Base-by-base conservation (phyloP, 2,797 vertebrate genomes). In the Thunnus albacares region DNA sequence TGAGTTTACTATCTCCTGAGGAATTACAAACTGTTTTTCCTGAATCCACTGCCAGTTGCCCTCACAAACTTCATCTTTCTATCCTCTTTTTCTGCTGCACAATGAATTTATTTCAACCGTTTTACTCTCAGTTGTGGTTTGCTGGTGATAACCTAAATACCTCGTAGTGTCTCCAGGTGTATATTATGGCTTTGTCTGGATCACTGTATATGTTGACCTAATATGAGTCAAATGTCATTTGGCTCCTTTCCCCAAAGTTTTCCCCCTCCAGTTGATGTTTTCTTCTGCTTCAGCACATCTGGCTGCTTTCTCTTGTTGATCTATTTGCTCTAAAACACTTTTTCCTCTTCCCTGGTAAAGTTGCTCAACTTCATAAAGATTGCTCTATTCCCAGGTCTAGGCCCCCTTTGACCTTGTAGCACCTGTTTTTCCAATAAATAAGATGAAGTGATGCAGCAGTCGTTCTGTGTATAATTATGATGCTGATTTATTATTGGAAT, bases 201-300 rank as follows among this genome's bases (percentile, higher is more conserved):
- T 58, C 9, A 68, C 61, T 69, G 17, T 61, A 59, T 33, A 38
- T 30, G n/a, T 56, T 71, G 17, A 59, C 70, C 18, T 55, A 63
- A 57, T 49, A 79, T 71, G 61, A 83, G 47, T 82, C 56, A 79
- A 87, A 79, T 80, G 69, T 24, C 60, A 38, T 76, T 71, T 82
- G 61, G 75, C 51, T 69, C 22, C 35, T 59, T 77, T 18, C 43
- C 15, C 18, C 5, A 26, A 33, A n/a, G n/a, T 73, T 82, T 70
- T 66, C 41, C 47, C 47, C 7, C 47, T 67, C 30, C 55, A 73
- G 47, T 26, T 65, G 28, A 57, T 82, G 63, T 63, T 38, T 68
- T 28, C 6, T 75, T 65, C 47, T 67, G 51, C 64, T 73, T n/a
- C 38, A 71, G 43, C 55, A 67, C 70, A 86, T 84, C 77, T 81